A percentile compares a stretch with the other conserved stretches of the same genome.
Evolutionary conservation across 2,888 invertebrate species (phyloP).

Genomic region (Drosophila putrida): DNA sequence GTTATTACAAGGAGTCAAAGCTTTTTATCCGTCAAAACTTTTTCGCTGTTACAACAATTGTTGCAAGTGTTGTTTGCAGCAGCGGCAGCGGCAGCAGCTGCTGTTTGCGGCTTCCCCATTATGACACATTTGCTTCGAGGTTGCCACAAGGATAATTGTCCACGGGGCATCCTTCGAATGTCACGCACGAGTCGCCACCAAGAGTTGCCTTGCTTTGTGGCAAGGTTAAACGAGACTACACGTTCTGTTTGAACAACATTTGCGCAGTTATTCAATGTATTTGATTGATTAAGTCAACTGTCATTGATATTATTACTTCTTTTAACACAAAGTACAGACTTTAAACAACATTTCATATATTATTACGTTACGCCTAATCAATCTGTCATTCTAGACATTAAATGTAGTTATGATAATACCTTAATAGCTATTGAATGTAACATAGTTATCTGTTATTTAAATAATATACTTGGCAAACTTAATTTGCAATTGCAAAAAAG

Average conservation of each 20-base stretch:
- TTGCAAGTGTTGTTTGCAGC: conserved; percentile 33
- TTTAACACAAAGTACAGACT: not conserved
- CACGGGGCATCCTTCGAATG: conserved; percentile 56
- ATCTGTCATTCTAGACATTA: not conserved
- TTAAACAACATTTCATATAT: not conserved
- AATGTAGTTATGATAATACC: not conserved
- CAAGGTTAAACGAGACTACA: conserved; percentile 48
- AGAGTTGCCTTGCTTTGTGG: conserved; percentile 17
- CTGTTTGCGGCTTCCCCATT: conserved; percentile 48
- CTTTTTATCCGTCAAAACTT: conserved; percentile 45
- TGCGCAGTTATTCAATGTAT: conserved; percentile 16
- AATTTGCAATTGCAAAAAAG: too few species aligned
- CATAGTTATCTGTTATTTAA: too few species aligned
- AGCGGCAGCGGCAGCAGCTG: conserved; percentile 20
- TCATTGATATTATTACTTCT: not conserved
- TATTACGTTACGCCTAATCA: not conserved
- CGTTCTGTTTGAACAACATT: conserved; percentile 8
- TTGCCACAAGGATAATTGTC: conserved; percentile 67
- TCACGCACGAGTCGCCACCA: conserved; percentile 34
- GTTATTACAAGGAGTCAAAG: conserved; percentile 50
- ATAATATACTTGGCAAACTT: too few species aligned
- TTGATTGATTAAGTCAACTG: conserved; percentile 38
- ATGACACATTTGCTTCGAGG: conserved; percentile 66
- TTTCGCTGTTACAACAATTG: conserved; percentile 41
- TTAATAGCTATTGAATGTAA: not conserved